Base-by-base conservation (phyloP, 2,113 vertebrate species). In the Hucho hucho region DNA sequence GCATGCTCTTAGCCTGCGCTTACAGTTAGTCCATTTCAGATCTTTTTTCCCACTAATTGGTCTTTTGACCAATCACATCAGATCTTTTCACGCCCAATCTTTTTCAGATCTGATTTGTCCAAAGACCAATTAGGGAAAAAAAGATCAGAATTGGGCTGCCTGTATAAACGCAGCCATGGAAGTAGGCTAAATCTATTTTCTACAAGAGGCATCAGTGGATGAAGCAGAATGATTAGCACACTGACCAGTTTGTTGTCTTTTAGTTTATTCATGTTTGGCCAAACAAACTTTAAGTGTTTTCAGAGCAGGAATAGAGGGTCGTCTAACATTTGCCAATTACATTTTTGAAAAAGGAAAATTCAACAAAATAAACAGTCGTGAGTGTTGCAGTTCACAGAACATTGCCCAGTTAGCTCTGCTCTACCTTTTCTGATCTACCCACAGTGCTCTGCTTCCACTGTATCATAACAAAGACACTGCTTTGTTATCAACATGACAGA, bases 241-340 rank as follows among this genome's bases (percentile, higher is more conserved):
- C 72, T 56, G 37, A 64, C 24, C 32, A 32, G 77, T 77, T 80
- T 76, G 76, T 22, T 75, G 64, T 75, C n/a, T 29, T 84, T 14
- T 71, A n/a, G 46, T 90, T 92, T 90, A 92, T 92, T 91, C 81
- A 49, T 86, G 73, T 74, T 86, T 78, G 81, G 73, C 73, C 76
- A 85, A 88, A 84, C 86, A 88, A 76, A 86, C 73, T 61, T 76
- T 63, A 84, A 76, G 68, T 79, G 73, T 81, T 68, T 78, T 80
- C 77, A 83, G 78, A 83, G 78, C 79, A 82, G 66, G 75, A 66
- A 77, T 67, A 72, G 18, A 53, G 43, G 43, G 58, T 46, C 22
- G 64, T 83, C 68, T 73, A 66, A 86, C 74, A 75, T 59, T 83
- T 70, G 64, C 64, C 79, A 82, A 87, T 68, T 28, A 86, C 79